Evolutionary conservation across 2,113 vertebrate species (phyloP), one percentile per base, ranked within the genome.

Genomic region (Paracanthobrama guichenoti): DNA sequence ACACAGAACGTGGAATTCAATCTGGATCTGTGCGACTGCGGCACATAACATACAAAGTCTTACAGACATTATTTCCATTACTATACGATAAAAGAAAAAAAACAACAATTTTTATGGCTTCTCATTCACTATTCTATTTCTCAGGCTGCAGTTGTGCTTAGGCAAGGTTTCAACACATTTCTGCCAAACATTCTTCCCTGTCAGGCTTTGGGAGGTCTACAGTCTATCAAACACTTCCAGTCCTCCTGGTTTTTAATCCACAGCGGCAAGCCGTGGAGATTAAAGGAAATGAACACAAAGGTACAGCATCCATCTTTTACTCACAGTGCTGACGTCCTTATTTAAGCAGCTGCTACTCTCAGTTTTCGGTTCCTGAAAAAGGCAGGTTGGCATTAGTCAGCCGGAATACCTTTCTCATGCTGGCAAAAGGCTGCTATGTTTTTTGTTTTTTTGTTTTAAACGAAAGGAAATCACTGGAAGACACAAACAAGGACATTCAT

Each of bases 281-380:
- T 26, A 76, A 59, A 87, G 55, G 39, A 22, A 74, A 69, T 24
- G 57, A 62, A 77, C 74, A 77, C 81, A 87, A 88, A 20, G 85
- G 46, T 86, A 78, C 28, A 81, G 88, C 93, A 88, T 13, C 39
- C 87, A 53, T 0, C 79, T 77, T 83, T 39, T 77, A 92, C 95
- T 94, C 94, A 93, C 94, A 92, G 93, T 93, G 93, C 91, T 93
- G 93, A 93, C 91, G 76, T 95, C 93, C 91, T 94, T 91, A 91
- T 95, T 93, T 93, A 92, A 87, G 39, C 90, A 92, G 92, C 93
- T 92, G 86, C 59, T 90, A 88, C 92, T 91, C 90, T 95, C 94
- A 69, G 89, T 86, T 94, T 93, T 93, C 92, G 92, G 93, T 88
- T 94, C 94, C 95, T 95, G 57, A 82, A 82, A 83, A 89, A 62